Base-by-base conservation (phyloP, 2,888 invertebrate species). In the Beris chalybata region DNA sequence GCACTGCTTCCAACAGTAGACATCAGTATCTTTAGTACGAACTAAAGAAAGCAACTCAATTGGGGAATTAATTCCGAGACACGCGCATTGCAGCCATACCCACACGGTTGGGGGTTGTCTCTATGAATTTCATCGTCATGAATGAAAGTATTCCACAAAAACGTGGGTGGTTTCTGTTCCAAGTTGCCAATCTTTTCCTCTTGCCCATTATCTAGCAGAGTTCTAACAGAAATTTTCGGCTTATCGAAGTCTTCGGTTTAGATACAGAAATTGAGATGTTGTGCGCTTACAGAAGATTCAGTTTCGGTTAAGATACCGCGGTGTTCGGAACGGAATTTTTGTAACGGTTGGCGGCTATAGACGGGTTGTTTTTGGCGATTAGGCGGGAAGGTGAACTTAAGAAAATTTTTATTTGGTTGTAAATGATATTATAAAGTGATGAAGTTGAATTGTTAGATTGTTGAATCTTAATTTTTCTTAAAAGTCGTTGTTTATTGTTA, bases 241-340 rank as follows among this genome's bases (percentile, higher is more conserved):
- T 61, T 52, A 38, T 38, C 61, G 52, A 52, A 32, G 50, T 38
- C 5, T 38, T 38, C 9, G 38, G 1, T 22, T 59, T 5, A 9
- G 48, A 32, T 59, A 50, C 15, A 61, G 61, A 61, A 50, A 61
- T 52, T 32, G 22, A 50, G 52, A 61, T 30, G 32, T 31, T 12
- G 58, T 47, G 9, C 22, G 22, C 22, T 22, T 22, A 22, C 22
- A 22, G 22, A 22, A 32, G 54, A 45, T 55, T 64, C 64, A 64
- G 64, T 64, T 64, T 45, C 55, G 64, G 48, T 64, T 53, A 47
- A 64, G 64, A 54, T 31, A 15, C 31, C 64, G 47, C 47, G 11
- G 48, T 47, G 48, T 48, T 45, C 54, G 55, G 64, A 61, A 9
- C 48, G 22, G 22, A 32, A 56, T 31, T 13, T 30, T 22, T 47